A percentile compares a stretch with the other conserved stretches of the same genome.
Conservation (phyloP, 2,888 invertebrate species). For the Ophion slaviceki region DNA sequence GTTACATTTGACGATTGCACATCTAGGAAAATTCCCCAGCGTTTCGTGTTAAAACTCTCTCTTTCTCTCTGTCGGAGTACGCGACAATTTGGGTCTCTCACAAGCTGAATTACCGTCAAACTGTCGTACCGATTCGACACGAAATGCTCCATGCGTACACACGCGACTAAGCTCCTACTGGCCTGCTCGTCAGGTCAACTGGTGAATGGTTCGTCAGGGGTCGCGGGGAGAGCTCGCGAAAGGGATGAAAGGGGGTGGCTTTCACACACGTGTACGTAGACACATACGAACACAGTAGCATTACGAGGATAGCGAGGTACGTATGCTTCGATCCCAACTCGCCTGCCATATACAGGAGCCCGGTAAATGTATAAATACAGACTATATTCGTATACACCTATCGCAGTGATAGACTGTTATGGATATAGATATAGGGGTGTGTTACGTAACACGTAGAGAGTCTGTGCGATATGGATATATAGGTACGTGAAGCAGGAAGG, state of each 20-base stretch:
- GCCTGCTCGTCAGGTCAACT: slow-evolving; percentile 15
- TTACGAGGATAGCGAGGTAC: slow-evolving; percentile 35
- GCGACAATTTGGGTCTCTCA: background rate
- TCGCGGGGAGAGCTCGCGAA: slow-evolving; percentile 4
- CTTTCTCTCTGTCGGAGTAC: background rate
- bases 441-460: background rate
- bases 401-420: slow-evolving; percentile 30
- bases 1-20: too few species aligned
- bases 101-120: background rate
- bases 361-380: slow-evolving; percentile 20
- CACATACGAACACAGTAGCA: background rate
- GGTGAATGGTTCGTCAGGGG: slow-evolving; percentile 46
- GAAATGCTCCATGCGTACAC: slow-evolving; percentile 11
- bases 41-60: background rate
- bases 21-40: too few species aligned
- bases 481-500: slow-evolving; percentile 22
- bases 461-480: background rate
- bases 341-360: slow-evolving; percentile 4
- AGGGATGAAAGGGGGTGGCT: slow-evolving; percentile 50
- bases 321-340: slow-evolving; percentile 55
- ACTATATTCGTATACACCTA: slow-evolving; percentile 20
- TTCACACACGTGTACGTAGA: slow-evolving; percentile 15
- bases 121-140: background rate
- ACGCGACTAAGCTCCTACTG: slow-evolving; percentile 11
- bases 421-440: slow-evolving; percentile 8